Evolutionary conservation across 2,888 invertebrate genomes (phyloP), one percentile per base, ranked within the genome.

Genomic region (Holacanthella duospinosa): DNA sequence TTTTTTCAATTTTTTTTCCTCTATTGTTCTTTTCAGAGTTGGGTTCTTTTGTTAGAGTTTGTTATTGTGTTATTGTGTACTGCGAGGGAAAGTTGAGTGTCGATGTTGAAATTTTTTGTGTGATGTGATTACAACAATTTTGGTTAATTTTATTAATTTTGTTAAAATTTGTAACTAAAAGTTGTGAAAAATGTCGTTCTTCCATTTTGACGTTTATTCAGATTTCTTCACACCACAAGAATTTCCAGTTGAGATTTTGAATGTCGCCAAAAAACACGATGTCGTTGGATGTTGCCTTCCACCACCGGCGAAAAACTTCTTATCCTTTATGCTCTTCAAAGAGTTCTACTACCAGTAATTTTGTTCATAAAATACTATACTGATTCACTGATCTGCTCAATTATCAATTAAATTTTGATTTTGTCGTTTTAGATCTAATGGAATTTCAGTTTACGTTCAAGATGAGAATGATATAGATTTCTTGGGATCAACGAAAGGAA

Each of bases 201-300:
- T 67, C 25, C 68, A 69, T 56, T 67, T 73, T 59, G 72, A 73
- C 57, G 73, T 73, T 4, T 70, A 71, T 59, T 68, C 72, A 27
- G 71, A 71, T 29, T 72, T 73, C 55, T 74, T 74, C 58, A 74
- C 74, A 9, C 74, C 74, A 12, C 72, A 70, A 62, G 74, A 74
- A 57, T 73, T 67, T 57, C 71, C 72, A 9, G 74, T 74, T 48
- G 74, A 74, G 59, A 69, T 74, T 59, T 63, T 74, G 56, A 71
- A 73, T 61, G 66, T 67, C 29, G 66, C 71, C 1, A 70, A 71
- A 48, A 63, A 62, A n/a, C 61, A 69, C 28, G 72, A 74, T 63
- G 68, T 72, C 1, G 66, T 72, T 44, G 64, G 70, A 9, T 71
- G 71, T 54, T 72, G 73, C 61, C 62, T 72, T 24, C 68, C 71